A percentile compares a stretch with the other conserved stretches of the same genome.
Conservation (phyloP, 1,140 invertebrate genomes). For the Drosophila burlai region DNA sequence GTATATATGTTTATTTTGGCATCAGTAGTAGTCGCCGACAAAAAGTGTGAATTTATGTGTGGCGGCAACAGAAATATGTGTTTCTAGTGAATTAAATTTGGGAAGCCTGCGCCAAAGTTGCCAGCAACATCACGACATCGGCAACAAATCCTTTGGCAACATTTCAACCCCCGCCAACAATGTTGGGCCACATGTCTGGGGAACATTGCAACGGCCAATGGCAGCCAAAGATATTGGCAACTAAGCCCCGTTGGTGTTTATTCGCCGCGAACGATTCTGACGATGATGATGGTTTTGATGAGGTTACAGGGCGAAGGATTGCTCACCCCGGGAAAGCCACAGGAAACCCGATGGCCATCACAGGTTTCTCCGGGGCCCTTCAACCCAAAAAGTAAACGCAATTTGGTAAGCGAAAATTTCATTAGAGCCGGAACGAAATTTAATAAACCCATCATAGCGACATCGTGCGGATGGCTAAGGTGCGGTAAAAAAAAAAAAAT, state of each 20-base stretch:
- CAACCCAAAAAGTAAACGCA: slow-evolving; percentile 63
- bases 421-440: slow-evolving; percentile 73
- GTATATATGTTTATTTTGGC: slow-evolving; percentile 37
- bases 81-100: slow-evolving; percentile 72
- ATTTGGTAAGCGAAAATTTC: slow-evolving; percentile 79
- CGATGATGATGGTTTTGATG: slow-evolving; percentile 18
- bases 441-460: slow-evolving; percentile 70
- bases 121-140: slow-evolving; percentile 31
- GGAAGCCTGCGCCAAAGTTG: slow-evolving; percentile 24
- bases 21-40: slow-evolving; percentile 18
- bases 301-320: slow-evolving; percentile 37
- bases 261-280: slow-evolving; percentile 13
- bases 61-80: slow-evolving; percentile 33
- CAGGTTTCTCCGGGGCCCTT: slow-evolving; percentile 29
- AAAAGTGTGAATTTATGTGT: slow-evolving; percentile 58
- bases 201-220: slow-evolving; percentile 45
- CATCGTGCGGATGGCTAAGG: slow-evolving; percentile 26
- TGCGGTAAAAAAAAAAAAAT: slow-evolving; percentile 13
- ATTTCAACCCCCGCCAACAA: slow-evolving; percentile 11
- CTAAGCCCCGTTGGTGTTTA: slow-evolving; percentile 11
- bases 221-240: slow-evolving; percentile 16
- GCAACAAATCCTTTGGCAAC: slow-evolving; percentile 31
- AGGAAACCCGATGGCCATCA: slow-evolving; percentile 54
- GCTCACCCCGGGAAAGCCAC: slow-evolving; percentile 46
- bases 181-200: slow-evolving; percentile 6